These are phyloP conservation scores for Tangara arthus DNA, from an alignment of 2,797 vertebrate species.

Conservation along the genomic window DNA sequence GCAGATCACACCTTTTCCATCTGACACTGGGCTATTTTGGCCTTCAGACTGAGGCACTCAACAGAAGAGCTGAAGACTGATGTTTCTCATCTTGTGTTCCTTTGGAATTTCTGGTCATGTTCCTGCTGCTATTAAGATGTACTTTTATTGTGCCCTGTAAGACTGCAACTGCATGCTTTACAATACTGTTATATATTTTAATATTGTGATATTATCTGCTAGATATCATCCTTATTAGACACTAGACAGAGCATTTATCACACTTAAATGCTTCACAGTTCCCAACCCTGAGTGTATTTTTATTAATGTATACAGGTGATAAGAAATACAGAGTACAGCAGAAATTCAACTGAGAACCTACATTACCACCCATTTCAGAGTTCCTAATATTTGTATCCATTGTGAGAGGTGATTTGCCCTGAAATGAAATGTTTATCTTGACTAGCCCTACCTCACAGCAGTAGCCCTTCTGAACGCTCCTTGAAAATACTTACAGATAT, in stretches of 20 bases:
- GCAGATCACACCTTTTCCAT: background rate
- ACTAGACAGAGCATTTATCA: conserved; percentile 11
- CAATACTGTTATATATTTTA: background rate
- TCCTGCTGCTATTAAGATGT: background rate
- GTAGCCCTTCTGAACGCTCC: background rate
- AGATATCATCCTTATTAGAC: conserved; percentile 15
- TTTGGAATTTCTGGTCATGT: background rate
- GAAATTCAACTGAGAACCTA: background rate
- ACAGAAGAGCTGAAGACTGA: background rate
- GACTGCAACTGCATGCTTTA: background rate
- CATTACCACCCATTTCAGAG: background rate
- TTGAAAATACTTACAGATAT: conserved; percentile 37
- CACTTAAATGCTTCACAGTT: conserved; percentile 1
- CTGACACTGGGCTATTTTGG: background rate
- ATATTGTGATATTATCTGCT: background rate
- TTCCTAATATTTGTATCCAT: conserved; percentile 4
- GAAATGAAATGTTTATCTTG: conserved; percentile 56
- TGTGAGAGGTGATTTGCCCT: conserved; percentile 24
- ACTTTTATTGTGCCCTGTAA: background rate
- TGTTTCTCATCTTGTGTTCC: background rate
- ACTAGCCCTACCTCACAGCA: conserved; percentile 25
- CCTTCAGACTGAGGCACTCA: background rate
- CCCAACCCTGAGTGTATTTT: background rate
- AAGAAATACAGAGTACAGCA: background rate
- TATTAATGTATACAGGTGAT: conserved; percentile 32